Conservation (phyloP, 2,888 invertebrate species). For the Drosophila siamana region DNA sequence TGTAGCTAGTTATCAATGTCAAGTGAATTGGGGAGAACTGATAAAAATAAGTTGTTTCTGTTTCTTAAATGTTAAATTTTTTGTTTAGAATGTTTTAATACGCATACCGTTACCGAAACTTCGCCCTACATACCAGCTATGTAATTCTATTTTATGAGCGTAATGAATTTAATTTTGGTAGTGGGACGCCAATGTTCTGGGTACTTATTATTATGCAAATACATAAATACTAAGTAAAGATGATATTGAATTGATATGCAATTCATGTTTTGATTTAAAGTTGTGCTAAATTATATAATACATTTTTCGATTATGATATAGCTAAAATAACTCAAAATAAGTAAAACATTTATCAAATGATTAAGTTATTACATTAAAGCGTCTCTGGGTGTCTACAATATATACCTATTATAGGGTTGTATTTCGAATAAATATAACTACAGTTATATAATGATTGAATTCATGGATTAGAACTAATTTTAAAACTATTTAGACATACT, state of each 20-base stretch:
- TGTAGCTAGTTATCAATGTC: conserved; percentile 31
- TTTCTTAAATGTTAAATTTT: conserved; percentile 11
- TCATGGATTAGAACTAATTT: background rate
- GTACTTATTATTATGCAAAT: too few relatives aligned
- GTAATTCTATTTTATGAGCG: conserved; percentile 1
- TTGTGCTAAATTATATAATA: background rate
- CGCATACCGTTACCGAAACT: background rate
- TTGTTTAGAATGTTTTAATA: conserved; percentile 20
- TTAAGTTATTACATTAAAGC: background rate
- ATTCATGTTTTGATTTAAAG: background rate
- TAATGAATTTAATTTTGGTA: background rate
- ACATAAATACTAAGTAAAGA: background rate
- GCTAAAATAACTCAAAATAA: background rate
- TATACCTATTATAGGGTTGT: background rate
- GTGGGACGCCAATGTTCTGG: background rate
- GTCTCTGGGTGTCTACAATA: background rate
- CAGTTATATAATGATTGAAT: background rate
- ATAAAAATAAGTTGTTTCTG: conserved; percentile 36
- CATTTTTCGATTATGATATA: background rate
- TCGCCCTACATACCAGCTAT: conserved; percentile 22
- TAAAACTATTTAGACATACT: background rate
- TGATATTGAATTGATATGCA: background rate
- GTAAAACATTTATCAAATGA: background rate
- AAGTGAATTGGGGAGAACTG: conserved; percentile 14
- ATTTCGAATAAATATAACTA: background rate